Percentiles rank a stretch among this genome's conserved stretches.
These are phyloP conservation scores for Drosophila borborema DNA, from an alignment of 2,888 invertebrate genomes.

Conservation along the genomic window DNA sequence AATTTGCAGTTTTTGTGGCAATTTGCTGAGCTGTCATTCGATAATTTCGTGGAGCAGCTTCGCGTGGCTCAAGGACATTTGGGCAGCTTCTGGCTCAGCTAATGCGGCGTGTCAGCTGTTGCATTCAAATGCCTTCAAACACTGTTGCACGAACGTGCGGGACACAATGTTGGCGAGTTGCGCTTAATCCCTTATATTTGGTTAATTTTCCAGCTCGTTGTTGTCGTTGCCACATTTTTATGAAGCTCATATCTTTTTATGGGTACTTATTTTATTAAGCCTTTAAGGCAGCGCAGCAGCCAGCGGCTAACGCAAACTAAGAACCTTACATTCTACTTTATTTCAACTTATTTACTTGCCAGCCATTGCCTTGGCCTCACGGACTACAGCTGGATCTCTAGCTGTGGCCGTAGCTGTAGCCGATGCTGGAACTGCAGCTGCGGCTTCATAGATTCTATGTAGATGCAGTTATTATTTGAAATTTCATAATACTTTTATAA, in stretches of 20 bases:
- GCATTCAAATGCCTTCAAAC: conserved; percentile 53
- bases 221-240: conserved; percentile 60
- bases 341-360: conserved; percentile 66
- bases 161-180: conserved; percentile 22
- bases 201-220: conserved; percentile 18
- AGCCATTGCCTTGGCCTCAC: conserved; percentile 29
- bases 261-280: conserved; percentile 70
- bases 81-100: conserved; percentile 29
- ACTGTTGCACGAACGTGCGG: conserved; percentile 45
- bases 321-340: conserved; percentile 61
- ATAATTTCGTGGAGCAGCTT: conserved; percentile 45
- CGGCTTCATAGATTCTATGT: conserved; percentile 39
- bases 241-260: conserved; percentile 70
- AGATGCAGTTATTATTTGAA: conserved; percentile 77
- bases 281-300: conserved; percentile 22
- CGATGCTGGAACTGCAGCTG: conserved; percentile 30
- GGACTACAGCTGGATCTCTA: not conserved
- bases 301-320: conserved; percentile 33
- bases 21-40: conserved; percentile 37
- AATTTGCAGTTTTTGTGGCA: conserved; percentile 54
- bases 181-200: conserved; percentile 7
- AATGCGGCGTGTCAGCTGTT: conserved; percentile 40
- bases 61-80: conserved; percentile 1
- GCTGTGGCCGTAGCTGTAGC: not conserved
- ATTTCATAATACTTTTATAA: conserved; percentile 79